Base-by-base conservation (phyloP, 2,113 vertebrate species). In the Protobothrops mucrosquamatus region DNA sequence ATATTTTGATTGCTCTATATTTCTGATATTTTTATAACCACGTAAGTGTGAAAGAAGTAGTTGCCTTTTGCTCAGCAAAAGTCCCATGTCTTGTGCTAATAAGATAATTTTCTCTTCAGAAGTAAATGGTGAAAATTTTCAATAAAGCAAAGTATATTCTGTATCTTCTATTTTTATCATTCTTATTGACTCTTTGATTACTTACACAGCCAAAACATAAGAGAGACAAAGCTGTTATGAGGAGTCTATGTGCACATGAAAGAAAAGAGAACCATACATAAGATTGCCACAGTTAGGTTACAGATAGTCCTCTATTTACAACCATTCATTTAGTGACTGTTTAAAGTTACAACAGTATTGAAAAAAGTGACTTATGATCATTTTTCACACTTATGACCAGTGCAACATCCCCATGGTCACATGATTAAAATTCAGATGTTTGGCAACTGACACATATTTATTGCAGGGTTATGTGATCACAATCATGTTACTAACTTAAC, bases 11-110 rank as follows among this genome's bases (percentile, higher is more conserved):
- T 92, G 64, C 14, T 93, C 92, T n/a, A 91, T 89, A 95, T 15
- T 89, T 22, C 91, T 89, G 0, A 55, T 1, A 91, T 91, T 85
- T 12, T 74, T 87, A 4, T 48, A 59, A 57, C 23, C 5, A 15
- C 24, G 43, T 91, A 54, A 12, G 88, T 54, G 91, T 24, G 92
- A 11, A 74, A 5, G 23, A 39, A 93, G 26, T 46, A 39, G 26
- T 26, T 51, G 22, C 22, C 86, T 90, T 90, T 93, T 93, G 74
- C 89, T 93, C 89, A 90, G 81, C 56, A 90, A 89, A 48, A 64
- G 43, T 93, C 52, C 81, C 81, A 87, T 52, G 56, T 34, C 43
- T 48, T 64, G 48, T 87, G n/a, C 92, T 93, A 43, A 22, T 81
- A 29, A 48, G 88, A 92, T 29, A 22, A 88, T 89, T 48, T 64